phyloP scores from a whole-genome alignment of 2,113 vertebrate species.

The Eretmodus cyanostictus region DNA sequence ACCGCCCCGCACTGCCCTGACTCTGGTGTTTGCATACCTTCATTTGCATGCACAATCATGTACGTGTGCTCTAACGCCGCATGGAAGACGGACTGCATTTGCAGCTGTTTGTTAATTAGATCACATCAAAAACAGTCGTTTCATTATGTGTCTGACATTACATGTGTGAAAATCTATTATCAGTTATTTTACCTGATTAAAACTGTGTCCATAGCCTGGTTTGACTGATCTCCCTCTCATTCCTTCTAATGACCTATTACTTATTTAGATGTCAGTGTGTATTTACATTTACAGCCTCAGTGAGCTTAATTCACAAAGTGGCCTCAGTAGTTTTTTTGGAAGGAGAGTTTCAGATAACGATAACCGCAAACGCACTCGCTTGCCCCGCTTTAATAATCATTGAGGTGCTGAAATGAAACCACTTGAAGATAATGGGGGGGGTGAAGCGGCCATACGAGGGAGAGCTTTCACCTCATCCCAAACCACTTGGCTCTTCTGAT shows the following conservation, averaged over 20 bases:
- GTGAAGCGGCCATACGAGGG: neutral
- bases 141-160: neutral
- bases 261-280: neutral
- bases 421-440: neutral
- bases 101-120: neutral
- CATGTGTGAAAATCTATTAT: neutral
- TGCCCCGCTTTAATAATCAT: neutral
- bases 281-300: neutral
- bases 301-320: neutral
- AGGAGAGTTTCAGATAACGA: neutral
- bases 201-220: neutral
- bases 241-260: neutral
- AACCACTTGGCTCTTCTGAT: neutral
- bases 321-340: neutral
- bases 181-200: neutral
- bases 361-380: neutral
- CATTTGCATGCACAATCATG: neutral
- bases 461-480: neutral
- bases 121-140: neutral
- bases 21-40: neutral
- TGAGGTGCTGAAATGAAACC: slow-evolving; percentile 1
- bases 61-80: neutral
- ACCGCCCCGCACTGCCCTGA: neutral
- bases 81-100: neutral
- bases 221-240: neutral